Conservation (phyloP, 2,113 vertebrate genomes). For the Fulmarus glacialis region DNA sequence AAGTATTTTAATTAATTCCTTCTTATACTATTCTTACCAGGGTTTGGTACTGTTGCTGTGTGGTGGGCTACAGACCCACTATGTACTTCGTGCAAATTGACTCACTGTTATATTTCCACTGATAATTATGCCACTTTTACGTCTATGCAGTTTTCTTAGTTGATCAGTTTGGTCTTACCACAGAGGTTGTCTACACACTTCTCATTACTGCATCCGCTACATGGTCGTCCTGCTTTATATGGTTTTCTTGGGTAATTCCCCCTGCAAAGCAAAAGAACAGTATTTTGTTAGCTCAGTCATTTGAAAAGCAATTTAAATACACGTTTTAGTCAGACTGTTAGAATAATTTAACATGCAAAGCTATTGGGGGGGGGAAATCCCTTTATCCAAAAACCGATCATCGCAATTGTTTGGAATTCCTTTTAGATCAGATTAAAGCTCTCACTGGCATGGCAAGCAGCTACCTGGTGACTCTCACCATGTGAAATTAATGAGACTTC, state of each 20-base stretch:
- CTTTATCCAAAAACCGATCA: not conserved
- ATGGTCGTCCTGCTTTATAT: conserved; percentile 60
- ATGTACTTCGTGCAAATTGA: not conserved
- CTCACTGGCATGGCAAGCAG: not conserved
- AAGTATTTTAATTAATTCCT: not conserved
- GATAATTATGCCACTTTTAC: not conserved
- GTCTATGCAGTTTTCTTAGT: not conserved
- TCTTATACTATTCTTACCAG: not conserved
- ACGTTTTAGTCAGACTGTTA: not conserved
- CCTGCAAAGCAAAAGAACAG: conserved; percentile 46
- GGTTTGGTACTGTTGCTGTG: not conserved
- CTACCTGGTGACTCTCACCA: not conserved
- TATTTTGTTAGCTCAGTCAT: not conserved
- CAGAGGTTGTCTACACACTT: conserved; percentile 69
- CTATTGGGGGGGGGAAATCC: not conserved
- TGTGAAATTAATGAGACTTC: not conserved
- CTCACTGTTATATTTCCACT: not conserved
- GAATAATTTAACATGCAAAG: not conserved
- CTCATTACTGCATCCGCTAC: conserved; percentile 63
- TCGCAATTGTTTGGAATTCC: not conserved
- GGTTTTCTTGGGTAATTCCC: conserved; percentile 73
- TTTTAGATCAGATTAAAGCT: not conserved
- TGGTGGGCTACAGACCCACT: not conserved
- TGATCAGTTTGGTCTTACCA: conserved; percentile 55
- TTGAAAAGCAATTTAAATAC: not conserved